Evolutionary conservation across 2,797 vertebrate genomes (phyloP).

Genomic region (Takifugu ocellatus): DNA sequence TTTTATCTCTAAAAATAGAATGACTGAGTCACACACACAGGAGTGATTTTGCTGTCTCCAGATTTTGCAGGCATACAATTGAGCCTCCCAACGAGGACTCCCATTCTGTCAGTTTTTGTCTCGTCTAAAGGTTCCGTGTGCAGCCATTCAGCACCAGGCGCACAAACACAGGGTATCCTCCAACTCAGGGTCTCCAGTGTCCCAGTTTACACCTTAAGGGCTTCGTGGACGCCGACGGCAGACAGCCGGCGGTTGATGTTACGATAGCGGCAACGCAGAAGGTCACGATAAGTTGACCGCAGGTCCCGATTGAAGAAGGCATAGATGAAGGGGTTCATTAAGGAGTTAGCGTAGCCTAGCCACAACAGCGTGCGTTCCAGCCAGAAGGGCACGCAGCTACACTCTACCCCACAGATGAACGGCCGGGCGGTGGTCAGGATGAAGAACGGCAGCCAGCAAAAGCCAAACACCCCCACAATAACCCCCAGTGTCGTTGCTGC

Average conservation of each 20-base stretch:
- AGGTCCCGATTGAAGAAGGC: slow-evolving; percentile 84
- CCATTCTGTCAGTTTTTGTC: slow-evolving; percentile 45
- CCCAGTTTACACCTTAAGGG: slow-evolving; percentile 68
- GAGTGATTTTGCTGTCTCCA: slow-evolving; percentile 47
- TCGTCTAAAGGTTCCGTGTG: slow-evolving; percentile 49
- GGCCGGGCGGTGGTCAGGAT: slow-evolving; percentile 79
- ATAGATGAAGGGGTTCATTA: slow-evolving; percentile 84
- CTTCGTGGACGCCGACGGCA: slow-evolving; percentile 80
- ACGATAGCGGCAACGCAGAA: slow-evolving; percentile 80
- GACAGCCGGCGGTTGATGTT: slow-evolving; percentile 83
- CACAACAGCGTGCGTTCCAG: slow-evolving; percentile 80
- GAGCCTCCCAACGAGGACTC: slow-evolving; percentile 32
- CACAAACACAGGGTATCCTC: slow-evolving; percentile 16
- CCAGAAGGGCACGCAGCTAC: slow-evolving; percentile 83
- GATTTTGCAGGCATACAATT: slow-evolving; percentile 24
- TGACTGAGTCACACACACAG: slow-evolving; percentile 50
- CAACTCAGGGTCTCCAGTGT: neutral
- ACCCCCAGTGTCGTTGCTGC: slow-evolving; percentile 81
- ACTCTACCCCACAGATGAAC: slow-evolving; percentile 81
- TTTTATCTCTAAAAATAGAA: slow-evolving; percentile 66
- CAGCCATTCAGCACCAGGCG: slow-evolving; percentile 29
- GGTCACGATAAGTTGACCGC: slow-evolving; percentile 79
- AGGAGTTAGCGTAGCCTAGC: slow-evolving; percentile 82
- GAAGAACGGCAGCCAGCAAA: slow-evolving; percentile 83
- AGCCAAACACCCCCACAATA: slow-evolving; percentile 77